phyloP scores from a whole-genome alignment of 1,140 invertebrate species.

The Cardiocondyla obscurior region DNA sequence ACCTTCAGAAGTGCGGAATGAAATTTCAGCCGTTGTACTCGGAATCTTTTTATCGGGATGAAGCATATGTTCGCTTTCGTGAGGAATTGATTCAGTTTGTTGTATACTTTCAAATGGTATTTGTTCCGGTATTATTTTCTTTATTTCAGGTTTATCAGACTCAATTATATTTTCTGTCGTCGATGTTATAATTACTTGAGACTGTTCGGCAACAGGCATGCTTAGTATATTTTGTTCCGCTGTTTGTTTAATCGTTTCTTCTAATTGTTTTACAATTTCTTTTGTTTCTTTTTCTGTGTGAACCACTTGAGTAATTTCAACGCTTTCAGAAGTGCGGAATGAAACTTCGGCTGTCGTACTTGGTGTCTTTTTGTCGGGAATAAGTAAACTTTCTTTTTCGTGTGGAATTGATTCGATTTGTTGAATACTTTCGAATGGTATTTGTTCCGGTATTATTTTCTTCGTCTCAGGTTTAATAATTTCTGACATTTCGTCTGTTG shows the following conservation, averaged over 20 bases:
- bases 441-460: slow-evolving; percentile 70
- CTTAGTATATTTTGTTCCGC: slow-evolving; percentile 72
- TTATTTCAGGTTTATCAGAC: slow-evolving; percentile 62
- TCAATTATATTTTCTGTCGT: slow-evolving; percentile 66
- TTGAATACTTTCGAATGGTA: slow-evolving; percentile 76
- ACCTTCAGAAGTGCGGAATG: slow-evolving; percentile 72
- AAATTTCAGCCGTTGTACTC: slow-evolving; percentile 71
- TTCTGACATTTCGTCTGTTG: slow-evolving; percentile 66
- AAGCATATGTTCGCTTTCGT: slow-evolving; percentile 76
- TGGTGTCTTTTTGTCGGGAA: slow-evolving; percentile 57
- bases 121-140: slow-evolving; percentile 69
- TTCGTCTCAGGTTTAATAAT: slow-evolving; percentile 65
- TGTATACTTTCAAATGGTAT: slow-evolving; percentile 77
- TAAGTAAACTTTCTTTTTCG: slow-evolving; percentile 74
- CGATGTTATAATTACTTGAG: slow-evolving; percentile 74
- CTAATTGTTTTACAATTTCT: slow-evolving; percentile 74
- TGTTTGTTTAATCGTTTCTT: slow-evolving; percentile 68
- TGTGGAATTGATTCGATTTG: slow-evolving; percentile 71
- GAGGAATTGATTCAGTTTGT: slow-evolving; percentile 68
- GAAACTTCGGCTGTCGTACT: slow-evolving; percentile 70
- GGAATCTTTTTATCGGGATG: slow-evolving; percentile 59
- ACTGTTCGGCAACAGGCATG: slow-evolving; percentile 72
- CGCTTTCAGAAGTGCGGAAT: slow-evolving; percentile 71
- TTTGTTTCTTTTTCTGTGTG: slow-evolving; percentile 76
- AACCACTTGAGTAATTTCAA: slow-evolving; percentile 77